Conservation (phyloP, 2,113 vertebrate genomes). For the Vulpes vulpes region DNA sequence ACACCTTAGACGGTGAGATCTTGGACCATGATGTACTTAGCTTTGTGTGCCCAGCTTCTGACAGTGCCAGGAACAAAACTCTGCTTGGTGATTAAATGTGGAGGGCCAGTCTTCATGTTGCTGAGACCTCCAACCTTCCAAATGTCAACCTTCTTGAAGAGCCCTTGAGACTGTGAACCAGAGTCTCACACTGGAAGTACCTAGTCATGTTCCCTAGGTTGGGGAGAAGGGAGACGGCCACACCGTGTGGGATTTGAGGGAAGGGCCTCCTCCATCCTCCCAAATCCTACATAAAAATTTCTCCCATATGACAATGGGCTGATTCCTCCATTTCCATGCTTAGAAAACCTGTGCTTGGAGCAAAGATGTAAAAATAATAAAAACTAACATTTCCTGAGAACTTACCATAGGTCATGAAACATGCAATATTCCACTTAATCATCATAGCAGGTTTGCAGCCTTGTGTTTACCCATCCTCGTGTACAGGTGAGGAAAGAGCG, state of each 20-base stretch:
- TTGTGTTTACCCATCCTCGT: no score
- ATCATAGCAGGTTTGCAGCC: not conserved
- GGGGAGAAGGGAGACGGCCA: no score
- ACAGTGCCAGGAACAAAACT: not conserved
- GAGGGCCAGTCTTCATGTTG: not conserved
- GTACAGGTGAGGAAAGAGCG: not conserved
- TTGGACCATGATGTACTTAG: not conserved
- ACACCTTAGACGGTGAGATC: not conserved
- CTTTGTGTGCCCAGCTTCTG: not conserved
- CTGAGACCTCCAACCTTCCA: not conserved
- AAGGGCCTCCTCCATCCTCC: not conserved
- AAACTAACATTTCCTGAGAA: not conserved
- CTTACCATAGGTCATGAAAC: not conserved
- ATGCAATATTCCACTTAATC: no score
- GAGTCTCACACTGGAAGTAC: not conserved
- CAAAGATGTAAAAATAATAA: not conserved
- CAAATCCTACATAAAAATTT: not conserved
- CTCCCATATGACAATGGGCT: rapidly evolving
- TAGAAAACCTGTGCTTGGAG: not conserved
- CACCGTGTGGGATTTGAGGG: not conserved
- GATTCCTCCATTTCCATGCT: not conserved
- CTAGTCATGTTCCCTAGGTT: not conserved
- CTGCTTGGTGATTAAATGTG: not conserved
- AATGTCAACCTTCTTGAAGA: not conserved
- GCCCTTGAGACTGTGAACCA: not conserved